These are phyloP conservation scores for Griposia aprilina DNA, from an alignment of 2,888 invertebrate genomes.

Conservation along the genomic window DNA sequence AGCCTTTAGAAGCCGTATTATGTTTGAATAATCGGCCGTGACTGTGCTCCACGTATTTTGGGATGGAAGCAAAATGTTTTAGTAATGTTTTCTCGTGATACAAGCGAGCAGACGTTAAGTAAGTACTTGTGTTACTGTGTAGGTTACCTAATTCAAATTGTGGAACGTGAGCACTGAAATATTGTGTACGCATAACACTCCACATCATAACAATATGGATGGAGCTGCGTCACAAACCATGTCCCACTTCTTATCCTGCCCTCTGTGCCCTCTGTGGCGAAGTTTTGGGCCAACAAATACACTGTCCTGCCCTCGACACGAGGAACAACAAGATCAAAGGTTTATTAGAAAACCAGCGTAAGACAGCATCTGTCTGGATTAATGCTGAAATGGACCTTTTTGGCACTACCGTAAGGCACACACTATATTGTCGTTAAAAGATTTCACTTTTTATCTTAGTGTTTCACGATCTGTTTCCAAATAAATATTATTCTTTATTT, in stretches of 20 bases:
- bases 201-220: neutral
- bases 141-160: constrained; percentile 17
- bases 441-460: neutral
- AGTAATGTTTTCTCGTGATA: constrained; percentile 35
- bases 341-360: neutral
- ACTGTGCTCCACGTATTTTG: constrained; percentile 39
- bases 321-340: neutral
- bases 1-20: constrained; percentile 47
- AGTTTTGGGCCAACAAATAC: neutral
- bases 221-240: too few relatives aligned
- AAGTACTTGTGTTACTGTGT: neutral
- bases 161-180: neutral
- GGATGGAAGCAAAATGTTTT: constrained; percentile 32
- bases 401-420: neutral
- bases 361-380: neutral
- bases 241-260: neutral
- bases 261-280: neutral
- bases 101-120: neutral
- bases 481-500: neutral
- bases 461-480: neutral
- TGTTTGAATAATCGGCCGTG: constrained; percentile 47
- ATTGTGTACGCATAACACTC: neutral
- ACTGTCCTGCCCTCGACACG: neutral
- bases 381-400: neutral
- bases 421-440: neutral